These are phyloP conservation scores for Plotosus lineatus DNA, from an alignment of 2,113 vertebrate genomes.

Conservation along the genomic window DNA sequence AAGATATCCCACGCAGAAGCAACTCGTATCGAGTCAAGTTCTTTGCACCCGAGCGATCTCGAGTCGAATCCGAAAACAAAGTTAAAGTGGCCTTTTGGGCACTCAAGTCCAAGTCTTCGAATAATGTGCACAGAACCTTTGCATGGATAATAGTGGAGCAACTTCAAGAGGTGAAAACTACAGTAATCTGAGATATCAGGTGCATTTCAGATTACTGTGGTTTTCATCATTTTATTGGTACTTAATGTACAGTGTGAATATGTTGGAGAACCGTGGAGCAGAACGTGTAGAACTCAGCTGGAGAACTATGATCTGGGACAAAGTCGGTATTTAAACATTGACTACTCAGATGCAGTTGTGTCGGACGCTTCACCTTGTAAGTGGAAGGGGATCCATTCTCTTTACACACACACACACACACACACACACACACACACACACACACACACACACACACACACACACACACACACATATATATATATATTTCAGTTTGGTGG, in stretches of 20 bases:
- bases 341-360: not conserved
- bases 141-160: not conserved
- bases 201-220: no score
- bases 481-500: no score
- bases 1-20: not conserved
- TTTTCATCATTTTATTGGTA: not conserved
- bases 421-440: no score
- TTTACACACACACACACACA: no score
- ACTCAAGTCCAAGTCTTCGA: not conserved
- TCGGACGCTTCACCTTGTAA: constrained; percentile 30
- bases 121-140: not conserved
- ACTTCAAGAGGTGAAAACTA: not conserved
- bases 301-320: not conserved
- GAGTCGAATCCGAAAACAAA: not conserved
- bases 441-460: no score
- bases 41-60: not conserved
- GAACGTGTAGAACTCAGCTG: not conserved
- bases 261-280: not conserved
- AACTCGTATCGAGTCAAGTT: not conserved
- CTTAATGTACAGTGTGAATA: not conserved
- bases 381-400: not conserved
- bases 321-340: not conserved
- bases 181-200: no score
- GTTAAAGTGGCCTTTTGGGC: not conserved
- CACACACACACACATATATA: no score